Percentiles rank a stretch among this genome's conserved stretches.
Evolutionary conservation across 35 echinoderm and acorn worm species (phyloP).

Genomic region (Hemicentrotus pulcherrimus): DNA sequence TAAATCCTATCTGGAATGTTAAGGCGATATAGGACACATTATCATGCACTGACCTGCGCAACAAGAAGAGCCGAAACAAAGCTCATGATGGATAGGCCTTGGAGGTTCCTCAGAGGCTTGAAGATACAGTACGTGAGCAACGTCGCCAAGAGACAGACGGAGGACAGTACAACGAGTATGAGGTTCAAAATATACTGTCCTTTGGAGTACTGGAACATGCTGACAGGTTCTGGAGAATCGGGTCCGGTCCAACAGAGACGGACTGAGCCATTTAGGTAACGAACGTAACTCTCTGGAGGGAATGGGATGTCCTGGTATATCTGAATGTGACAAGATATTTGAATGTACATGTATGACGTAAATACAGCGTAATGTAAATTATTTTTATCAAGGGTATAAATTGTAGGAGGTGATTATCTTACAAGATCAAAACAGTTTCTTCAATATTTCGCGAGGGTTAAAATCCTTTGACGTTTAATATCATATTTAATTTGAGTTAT

Average conservation of each 20-base stretch:
- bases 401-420: too few relatives aligned
- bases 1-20: too few relatives aligned
- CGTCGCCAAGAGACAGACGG: background rate
- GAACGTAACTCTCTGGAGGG: background rate
- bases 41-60: background rate
- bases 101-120: constrained; percentile 6
- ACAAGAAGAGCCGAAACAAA: constrained; percentile 4
- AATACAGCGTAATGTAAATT: too few relatives aligned
- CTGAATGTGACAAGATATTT: background rate
- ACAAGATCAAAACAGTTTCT: too few relatives aligned
- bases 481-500: background rate
- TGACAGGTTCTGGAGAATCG: background rate
- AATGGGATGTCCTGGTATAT: background rate
- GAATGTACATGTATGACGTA: too few relatives aligned
- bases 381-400: too few relatives aligned
- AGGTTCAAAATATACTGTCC: background rate
- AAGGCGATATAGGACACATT: too few relatives aligned
- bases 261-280: background rate
- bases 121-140: background rate
- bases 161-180: background rate
- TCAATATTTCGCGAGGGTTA: too few relatives aligned
- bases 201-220: background rate
- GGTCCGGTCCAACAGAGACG: background rate
- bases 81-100: constrained; percentile 11
- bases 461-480: background rate